These are phyloP conservation scores for Halcyon senegalensis DNA, from an alignment of 2,113 vertebrate species.

Conservation along the genomic window DNA sequence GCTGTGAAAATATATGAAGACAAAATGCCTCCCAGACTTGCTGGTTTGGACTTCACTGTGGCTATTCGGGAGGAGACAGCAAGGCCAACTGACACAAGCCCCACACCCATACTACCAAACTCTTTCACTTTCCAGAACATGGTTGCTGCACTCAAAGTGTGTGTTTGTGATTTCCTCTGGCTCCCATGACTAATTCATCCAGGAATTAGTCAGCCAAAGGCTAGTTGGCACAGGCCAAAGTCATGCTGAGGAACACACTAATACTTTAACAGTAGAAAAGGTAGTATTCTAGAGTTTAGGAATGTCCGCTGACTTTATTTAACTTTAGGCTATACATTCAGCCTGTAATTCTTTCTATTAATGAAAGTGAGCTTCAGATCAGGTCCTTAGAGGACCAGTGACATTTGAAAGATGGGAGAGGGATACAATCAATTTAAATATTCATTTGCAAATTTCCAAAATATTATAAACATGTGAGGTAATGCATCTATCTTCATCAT, in stretches of 20 bases:
- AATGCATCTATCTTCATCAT: slow-evolving; percentile 57
- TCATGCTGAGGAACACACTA: background rate
- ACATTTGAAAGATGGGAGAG: slow-evolving; percentile 43
- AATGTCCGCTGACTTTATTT: background rate
- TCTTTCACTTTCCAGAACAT: background rate
- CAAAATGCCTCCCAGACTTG: background rate
- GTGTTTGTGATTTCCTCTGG: background rate
- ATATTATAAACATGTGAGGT: slow-evolving; percentile 53
- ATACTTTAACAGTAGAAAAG: background rate
- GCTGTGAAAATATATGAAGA: background rate
- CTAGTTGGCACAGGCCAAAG: background rate
- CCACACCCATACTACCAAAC: background rate
- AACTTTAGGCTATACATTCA: background rate
- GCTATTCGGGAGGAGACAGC: background rate
- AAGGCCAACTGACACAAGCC: background rate
- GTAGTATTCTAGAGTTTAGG: background rate
- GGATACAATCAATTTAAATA: slow-evolving; percentile 60
- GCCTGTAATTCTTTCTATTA: background rate
- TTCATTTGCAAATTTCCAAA: slow-evolving; percentile 63
- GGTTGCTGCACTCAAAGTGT: background rate
- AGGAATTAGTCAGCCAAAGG: background rate
- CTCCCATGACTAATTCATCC: too few species aligned
- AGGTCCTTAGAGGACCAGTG: slow-evolving; percentile 1
- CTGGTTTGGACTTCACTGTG: background rate
- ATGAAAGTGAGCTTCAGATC: slow-evolving; percentile 9